Evolutionary conservation across 2,797 vertebrate species (phyloP), one percentile per base, ranked within the genome.

Genomic region (Psittacula derbiana): DNA sequence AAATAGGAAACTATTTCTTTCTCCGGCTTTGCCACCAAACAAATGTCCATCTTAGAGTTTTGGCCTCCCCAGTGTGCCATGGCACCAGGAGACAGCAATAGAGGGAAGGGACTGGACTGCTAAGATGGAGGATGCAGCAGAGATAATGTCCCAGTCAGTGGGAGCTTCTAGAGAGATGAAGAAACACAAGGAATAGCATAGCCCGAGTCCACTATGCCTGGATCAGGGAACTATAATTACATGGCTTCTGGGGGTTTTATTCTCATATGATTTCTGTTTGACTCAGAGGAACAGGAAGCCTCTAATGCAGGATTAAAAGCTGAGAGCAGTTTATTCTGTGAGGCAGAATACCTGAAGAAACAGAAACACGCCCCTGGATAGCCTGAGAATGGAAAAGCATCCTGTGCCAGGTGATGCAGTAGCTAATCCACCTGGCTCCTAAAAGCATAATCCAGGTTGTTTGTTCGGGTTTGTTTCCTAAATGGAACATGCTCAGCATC

Each of bases 311-410:
- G 47, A 89, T 57, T 78, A 92, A 87, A 89, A 93, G 27, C 31
- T 30, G 10, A 60, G 12, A 84, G 25, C 14, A 41, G 67, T 66
- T 86, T 70, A 70, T 72, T 78, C 67, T 38, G 3, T 43, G 30
- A 82, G 70, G 30, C 15, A 78, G 55, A 89, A 78, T 41, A 93
- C 44, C 44, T 64, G 27, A 23, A 85, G 61, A 91, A 91, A 92
- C 33, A 78, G 71, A 91, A 86, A 55, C 49, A 64, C 0, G 0
- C 49, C 91, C 41, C 60, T 74, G 49, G 69, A 85, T 41, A 84
- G 44, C 36, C n/a, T 76, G 43, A 47, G 27, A 61, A 65, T 19
- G 28, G 41, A 61, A 83, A 28, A 55, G 33, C 46, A 83, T 23
- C 2, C 41, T 19, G 31, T 43, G 67, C n/a, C 78, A 91, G 52